A percentile compares a stretch with the other conserved stretches of the same genome.
phyloP scores from a whole-genome alignment of 1,140 invertebrate genomes.

The Parapsyche elsis region DNA sequence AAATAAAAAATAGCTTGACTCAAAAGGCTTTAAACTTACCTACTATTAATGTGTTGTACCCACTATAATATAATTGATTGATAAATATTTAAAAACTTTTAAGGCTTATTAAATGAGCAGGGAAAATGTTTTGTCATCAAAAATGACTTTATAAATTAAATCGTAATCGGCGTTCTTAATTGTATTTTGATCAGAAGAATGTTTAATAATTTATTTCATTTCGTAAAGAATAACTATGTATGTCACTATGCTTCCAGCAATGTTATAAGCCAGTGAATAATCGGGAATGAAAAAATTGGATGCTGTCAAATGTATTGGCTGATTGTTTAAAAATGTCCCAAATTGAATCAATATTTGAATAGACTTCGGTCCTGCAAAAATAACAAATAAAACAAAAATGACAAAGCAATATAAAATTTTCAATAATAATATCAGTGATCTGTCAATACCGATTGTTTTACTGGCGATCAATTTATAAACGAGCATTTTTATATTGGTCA shows the following conservation, averaged over 20 bases:
- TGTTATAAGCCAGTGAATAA: not conserved
- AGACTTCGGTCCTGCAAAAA: not conserved
- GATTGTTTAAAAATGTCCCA: not conserved
- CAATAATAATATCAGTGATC: not conserved
- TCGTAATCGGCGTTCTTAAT: too few relatives aligned
- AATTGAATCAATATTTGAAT: not conserved
- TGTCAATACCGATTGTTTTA: not conserved
- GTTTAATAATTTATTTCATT: too few relatives aligned
- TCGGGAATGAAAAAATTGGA: constrained; percentile 32
- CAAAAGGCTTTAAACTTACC: too few relatives aligned
- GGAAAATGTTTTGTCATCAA: too few relatives aligned
- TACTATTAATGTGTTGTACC: too few relatives aligned
- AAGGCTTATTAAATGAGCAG: too few relatives aligned
- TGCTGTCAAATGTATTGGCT: not conserved
- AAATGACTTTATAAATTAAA: too few relatives aligned
- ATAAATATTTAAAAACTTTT: too few relatives aligned
- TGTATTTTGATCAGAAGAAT: too few relatives aligned
- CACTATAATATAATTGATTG: too few relatives aligned
- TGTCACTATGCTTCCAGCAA: constrained; percentile 2
- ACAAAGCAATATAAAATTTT: not conserved
- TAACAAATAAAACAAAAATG: not conserved
- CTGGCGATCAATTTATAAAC: not conserved
- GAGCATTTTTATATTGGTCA: not conserved
- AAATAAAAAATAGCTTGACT: too few relatives aligned
- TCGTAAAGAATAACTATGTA: constrained; percentile 34